Percentiles rank a stretch among this genome's conserved stretches.
Evolutionary conservation across 2,888 invertebrate genomes (phyloP).

Genomic region (Cheilosia urbana): DNA sequence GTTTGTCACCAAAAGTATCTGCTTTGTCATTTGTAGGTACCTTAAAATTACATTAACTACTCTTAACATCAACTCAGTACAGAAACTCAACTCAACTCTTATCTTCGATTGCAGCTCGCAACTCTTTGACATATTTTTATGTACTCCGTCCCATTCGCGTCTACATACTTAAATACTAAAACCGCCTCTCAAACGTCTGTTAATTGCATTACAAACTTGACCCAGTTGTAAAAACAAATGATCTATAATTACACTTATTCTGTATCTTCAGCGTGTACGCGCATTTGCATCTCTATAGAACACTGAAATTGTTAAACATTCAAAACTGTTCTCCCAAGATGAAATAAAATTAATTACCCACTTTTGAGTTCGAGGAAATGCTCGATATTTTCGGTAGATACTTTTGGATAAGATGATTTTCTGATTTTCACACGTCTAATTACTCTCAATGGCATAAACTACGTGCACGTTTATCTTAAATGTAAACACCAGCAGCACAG

Average conservation of each 20-base stretch:
- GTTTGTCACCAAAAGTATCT: too few relatives aligned
- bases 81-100: too few relatives aligned
- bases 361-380: conserved; percentile 28
- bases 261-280: conserved; percentile 10
- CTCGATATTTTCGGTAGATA: conserved; percentile 20
- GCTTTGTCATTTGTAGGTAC: too few relatives aligned
- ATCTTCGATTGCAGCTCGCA: neutral
- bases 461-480: conserved; percentile 38
- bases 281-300: conserved; percentile 33
- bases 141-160: neutral
- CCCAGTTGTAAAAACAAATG: conserved; percentile 45
- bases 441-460: conserved; percentile 44
- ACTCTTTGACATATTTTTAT: neutral
- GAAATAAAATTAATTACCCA: conserved; percentile 62
- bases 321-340: conserved; percentile 47
- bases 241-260: conserved; percentile 45
- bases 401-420: conserved; percentile 35
- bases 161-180: neutral
- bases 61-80: too few relatives aligned
- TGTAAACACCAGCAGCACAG: conserved; percentile 46
- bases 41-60: too few relatives aligned
- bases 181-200: conserved; percentile 35
- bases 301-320: conserved; percentile 21
- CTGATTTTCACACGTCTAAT: conserved; percentile 54
- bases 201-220: conserved; percentile 56